Conservation (phyloP, 2,113 vertebrate species). For the Coryphaenoides rupestris region DNA sequence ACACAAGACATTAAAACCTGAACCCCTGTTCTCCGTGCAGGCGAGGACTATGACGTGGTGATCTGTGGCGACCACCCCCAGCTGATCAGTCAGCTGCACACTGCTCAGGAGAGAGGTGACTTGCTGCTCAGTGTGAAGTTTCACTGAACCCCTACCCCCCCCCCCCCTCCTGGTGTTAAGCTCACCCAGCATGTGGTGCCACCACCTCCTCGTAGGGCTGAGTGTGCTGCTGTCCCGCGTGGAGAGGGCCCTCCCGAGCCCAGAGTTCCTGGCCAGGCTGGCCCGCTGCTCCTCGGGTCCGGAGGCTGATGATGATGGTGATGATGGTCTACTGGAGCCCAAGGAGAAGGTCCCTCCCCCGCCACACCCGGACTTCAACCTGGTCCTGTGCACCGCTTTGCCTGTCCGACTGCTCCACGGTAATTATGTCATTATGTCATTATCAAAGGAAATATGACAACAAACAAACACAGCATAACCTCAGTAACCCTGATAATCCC, state of each 20-base stretch:
- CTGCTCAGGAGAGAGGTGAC: slow-evolving; percentile 70
- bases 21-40: slow-evolving; percentile 5
- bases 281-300: slow-evolving; percentile 2
- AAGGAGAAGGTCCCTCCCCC: not conserved
- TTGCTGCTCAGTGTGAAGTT: not conserved
- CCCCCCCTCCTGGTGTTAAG: not conserved
- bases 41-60: slow-evolving; percentile 46
- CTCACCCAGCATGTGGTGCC: too few species aligned
- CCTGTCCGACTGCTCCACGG: slow-evolving; percentile 55
- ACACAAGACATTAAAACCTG: not conserved
- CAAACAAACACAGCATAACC: not conserved
- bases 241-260: slow-evolving; percentile 48
- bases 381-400: slow-evolving; percentile 76
- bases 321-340: slow-evolving; percentile 6
- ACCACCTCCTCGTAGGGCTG: slow-evolving; percentile 53
- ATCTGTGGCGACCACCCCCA: slow-evolving; percentile 66
- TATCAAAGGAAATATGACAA: not conserved
- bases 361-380: slow-evolving; percentile 64
- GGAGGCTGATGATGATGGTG: too few species aligned
- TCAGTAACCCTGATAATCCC: too few species aligned
- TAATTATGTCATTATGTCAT: not conserved
- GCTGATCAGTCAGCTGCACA: slow-evolving; percentile 63
- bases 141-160: not conserved
- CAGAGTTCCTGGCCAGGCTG: slow-evolving; percentile 46
- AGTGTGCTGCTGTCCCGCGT: slow-evolving; percentile 70